Conservation (phyloP, 2,113 vertebrate genomes). For the Cisticola juncidis region DNA sequence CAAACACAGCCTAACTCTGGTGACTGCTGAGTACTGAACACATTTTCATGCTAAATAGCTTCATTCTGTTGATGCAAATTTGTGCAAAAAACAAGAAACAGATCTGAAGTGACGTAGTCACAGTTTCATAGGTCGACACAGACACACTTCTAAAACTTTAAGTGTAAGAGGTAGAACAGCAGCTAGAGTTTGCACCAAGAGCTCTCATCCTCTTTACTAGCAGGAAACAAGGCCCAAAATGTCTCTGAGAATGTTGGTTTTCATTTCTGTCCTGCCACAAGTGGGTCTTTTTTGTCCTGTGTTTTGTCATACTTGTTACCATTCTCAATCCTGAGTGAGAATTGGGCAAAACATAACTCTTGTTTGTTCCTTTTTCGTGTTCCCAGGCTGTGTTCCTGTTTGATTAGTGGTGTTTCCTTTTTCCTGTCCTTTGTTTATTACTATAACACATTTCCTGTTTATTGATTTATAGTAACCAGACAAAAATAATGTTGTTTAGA, state of each 20-base stretch:
- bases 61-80: background rate
- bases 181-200: background rate
- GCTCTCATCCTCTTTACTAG: background rate
- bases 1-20: background rate
- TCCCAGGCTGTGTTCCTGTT: constrained; percentile 43
- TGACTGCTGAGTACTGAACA: background rate
- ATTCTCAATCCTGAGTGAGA: background rate
- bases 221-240: background rate
- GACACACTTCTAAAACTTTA: background rate
- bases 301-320: background rate
- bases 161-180: background rate
- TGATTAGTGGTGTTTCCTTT: constrained; percentile 55
- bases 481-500: constrained; percentile 51
- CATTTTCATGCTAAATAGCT: background rate
- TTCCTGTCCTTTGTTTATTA: constrained; percentile 64
- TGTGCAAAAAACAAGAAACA: background rate
- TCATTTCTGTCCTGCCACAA: background rate
- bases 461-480: constrained; percentile 31
- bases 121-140: background rate
- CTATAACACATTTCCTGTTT: constrained; percentile 59
- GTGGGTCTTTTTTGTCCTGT: background rate
- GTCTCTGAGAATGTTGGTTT: background rate
- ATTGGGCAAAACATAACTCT: background rate
- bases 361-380: constrained; percentile 46
- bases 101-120: background rate